These are phyloP conservation scores for Philaethria dido DNA, from an alignment of 2,888 invertebrate species.

Conservation along the genomic window DNA sequence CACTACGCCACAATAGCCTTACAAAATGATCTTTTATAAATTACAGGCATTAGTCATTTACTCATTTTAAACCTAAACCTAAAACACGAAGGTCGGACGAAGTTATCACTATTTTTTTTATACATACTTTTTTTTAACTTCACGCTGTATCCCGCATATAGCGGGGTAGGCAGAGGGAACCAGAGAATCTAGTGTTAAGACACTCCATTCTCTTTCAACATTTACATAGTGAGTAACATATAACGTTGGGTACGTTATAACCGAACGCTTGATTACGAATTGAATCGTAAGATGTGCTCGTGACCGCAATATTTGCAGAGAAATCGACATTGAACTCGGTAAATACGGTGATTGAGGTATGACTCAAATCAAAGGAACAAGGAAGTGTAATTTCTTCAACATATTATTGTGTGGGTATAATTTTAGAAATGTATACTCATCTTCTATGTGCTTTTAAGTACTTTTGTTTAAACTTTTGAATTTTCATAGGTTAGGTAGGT, in stretches of 20 bases:
- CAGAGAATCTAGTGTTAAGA: too few relatives aligned
- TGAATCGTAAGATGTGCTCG: conserved; percentile 13
- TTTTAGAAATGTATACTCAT: conserved; percentile 13
- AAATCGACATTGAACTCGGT: conserved; percentile 37
- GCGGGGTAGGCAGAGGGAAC: too few relatives aligned
- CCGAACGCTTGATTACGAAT: conserved; percentile 10
- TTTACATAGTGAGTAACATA: neutral
- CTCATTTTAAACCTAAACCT: neutral
- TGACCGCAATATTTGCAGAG: conserved; percentile 45
- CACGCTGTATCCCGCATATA: too few relatives aligned
- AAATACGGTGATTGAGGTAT: conserved; percentile 18
- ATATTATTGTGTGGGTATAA: conserved; percentile 2
- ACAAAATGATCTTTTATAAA: too few relatives aligned
- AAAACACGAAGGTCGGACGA: neutral
- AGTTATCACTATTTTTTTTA: too few relatives aligned
- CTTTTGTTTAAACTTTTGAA: neutral
- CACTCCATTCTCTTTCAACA: too few relatives aligned
- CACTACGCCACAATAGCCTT: too few relatives aligned
- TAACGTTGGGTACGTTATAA: neutral
- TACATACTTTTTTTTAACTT: too few relatives aligned
- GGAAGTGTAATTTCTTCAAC: conserved; percentile 18
- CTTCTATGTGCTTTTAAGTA: neutral
- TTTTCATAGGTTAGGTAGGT: neutral
- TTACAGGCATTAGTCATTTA: too few relatives aligned
- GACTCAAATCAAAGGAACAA: conserved; percentile 21